Percentiles rank a stretch among this genome's conserved stretches.
Conservation (phyloP, 2,113 vertebrate genomes). For the Hyla sarda region DNA sequence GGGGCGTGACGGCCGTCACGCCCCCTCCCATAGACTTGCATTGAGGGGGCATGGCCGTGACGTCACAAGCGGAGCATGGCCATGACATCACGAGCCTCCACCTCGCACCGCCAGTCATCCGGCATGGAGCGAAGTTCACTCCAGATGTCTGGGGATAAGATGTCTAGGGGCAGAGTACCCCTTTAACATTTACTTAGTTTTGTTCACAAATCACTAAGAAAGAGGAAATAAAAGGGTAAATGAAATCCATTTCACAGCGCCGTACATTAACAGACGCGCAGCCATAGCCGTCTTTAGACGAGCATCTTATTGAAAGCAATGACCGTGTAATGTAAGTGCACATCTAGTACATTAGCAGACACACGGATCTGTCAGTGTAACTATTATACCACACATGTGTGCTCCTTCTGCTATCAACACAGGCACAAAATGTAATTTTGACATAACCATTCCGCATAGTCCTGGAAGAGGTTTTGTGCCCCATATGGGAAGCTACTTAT, state of each 20-base stretch:
- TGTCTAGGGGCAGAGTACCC: no score
- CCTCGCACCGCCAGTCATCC: no score
- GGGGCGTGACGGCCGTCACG: no score
- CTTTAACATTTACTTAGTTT: no score
- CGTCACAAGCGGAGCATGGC: no score
- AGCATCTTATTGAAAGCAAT: neutral
- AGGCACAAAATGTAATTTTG: neutral
- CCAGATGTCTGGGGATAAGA: no score
- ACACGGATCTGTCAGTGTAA: neutral
- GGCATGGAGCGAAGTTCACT: no score
- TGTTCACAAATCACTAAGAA: neutral
- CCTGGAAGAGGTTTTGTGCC: slow-evolving; percentile 14
- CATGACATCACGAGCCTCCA: no score
- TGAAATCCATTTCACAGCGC: neutral
- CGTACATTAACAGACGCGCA: no score
- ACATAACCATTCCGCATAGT: neutral
- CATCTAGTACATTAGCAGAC: neutral
- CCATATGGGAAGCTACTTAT: slow-evolving; percentile 32
- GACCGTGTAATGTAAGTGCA: neutral
- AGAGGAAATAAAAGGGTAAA: neutral
- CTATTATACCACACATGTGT: neutral
- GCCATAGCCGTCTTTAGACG: neutral
- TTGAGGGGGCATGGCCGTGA: no score
- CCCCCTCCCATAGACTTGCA: no score
- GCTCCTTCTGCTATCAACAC: neutral